These are phyloP conservation scores for Hydrophis major DNA, from an alignment of 2,797 vertebrate species.

Conservation along the genomic window DNA sequence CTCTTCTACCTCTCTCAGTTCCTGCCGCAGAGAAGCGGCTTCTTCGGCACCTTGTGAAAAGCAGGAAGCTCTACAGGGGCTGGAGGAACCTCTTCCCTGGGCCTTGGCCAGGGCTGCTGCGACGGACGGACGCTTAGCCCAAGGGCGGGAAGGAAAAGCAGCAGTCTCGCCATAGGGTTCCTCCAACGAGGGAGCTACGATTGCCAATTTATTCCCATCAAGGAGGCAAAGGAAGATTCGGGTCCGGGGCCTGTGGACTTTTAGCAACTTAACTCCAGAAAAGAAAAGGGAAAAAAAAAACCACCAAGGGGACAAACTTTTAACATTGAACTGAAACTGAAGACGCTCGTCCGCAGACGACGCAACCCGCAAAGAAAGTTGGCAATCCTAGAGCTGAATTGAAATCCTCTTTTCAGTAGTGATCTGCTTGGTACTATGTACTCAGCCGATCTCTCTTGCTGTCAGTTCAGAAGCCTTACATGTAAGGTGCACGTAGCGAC, in stretches of 20 bases:
- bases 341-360: background rate
- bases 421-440: background rate
- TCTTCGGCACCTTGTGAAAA: constrained; percentile 59
- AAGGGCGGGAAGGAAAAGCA: background rate
- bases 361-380: background rate
- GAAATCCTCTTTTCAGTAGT: background rate
- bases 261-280: background rate
- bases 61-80: constrained; percentile 55
- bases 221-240: background rate
- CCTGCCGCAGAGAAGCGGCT: constrained; percentile 51
- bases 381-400: background rate
- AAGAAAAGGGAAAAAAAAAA: background rate
- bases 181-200: background rate
- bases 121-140: background rate
- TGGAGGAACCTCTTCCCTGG: background rate
- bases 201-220: background rate
- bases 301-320: background rate
- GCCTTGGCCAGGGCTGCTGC: constrained; percentile 10
- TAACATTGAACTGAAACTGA: background rate
- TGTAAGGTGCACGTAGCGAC: background rate
- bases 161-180: background rate
- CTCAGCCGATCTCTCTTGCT: background rate
- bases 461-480: background rate
- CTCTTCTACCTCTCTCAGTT: constrained; percentile 47
- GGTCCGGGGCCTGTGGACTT: background rate